These are phyloP conservation scores for Botia kubotai DNA, from an alignment of 2,797 vertebrate species.

Conservation along the genomic window DNA sequence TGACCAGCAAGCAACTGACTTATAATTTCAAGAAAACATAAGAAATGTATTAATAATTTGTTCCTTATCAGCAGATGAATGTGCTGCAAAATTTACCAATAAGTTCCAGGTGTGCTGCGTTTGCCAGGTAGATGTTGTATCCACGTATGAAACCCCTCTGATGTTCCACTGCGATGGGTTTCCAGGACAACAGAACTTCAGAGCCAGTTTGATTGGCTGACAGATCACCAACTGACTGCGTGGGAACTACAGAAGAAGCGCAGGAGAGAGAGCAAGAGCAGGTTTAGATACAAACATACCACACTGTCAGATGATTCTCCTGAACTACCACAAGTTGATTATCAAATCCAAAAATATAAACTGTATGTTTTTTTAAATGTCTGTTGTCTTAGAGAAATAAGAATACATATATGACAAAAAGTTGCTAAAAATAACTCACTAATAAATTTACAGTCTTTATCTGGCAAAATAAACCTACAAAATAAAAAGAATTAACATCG, in stretches of 20 bases:
- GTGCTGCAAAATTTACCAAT: constrained; percentile 66
- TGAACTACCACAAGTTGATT: too few relatives aligned
- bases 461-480: too few relatives aligned
- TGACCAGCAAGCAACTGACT: too few relatives aligned
- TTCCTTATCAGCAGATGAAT: background rate
- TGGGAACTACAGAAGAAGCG: constrained; percentile 66
- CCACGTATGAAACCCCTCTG: constrained; percentile 76
- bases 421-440: too few relatives aligned
- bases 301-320: too few relatives aligned
- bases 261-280: background rate
- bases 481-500: too few relatives aligned
- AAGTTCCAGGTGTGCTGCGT: constrained; percentile 63
- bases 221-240: constrained; percentile 61
- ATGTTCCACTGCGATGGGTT: constrained; percentile 61
- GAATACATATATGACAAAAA: too few relatives aligned
- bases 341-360: too few relatives aligned
- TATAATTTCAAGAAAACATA: too few relatives aligned
- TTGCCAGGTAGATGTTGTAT: constrained; percentile 74
- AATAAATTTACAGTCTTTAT: too few relatives aligned
- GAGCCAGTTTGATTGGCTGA: constrained; percentile 64
- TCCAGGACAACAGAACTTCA: constrained; percentile 73
- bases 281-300: background rate
- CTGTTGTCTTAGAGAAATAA: too few relatives aligned
- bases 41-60: background rate
- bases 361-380: too few relatives aligned